A percentile compares a stretch with the other conserved stretches of the same genome.
These are phyloP conservation scores for Ernsta delagoae DNA, from an alignment of 2,888 invertebrate species.

Conservation along the genomic window DNA sequence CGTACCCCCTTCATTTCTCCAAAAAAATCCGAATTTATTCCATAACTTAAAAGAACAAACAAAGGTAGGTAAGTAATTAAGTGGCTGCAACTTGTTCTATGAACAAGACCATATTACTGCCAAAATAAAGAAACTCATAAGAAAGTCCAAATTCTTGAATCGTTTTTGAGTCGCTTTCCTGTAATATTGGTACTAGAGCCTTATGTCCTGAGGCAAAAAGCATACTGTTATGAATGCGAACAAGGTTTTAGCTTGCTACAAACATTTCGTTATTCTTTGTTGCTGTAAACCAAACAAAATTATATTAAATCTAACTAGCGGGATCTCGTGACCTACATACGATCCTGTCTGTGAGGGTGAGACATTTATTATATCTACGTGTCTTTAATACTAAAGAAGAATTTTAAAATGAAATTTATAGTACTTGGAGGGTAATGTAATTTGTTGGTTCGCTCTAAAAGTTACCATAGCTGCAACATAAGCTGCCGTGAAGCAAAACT, in stretches of 20 bases:
- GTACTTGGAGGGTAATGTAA: background rate
- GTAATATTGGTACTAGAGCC: background rate
- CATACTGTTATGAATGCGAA: conserved; percentile 63
- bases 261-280: conserved; percentile 43
- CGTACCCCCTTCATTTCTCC: too few relatives aligned
- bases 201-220: conserved; percentile 58
- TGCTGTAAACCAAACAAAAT: conserved; percentile 43
- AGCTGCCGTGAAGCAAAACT: background rate
- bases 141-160: too few relatives aligned
- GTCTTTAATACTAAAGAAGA: background rate
- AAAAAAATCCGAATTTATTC: too few relatives aligned
- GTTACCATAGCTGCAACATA: background rate
- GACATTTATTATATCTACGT: conserved; percentile 13
- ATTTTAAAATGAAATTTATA: background rate
- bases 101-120: too few relatives aligned
- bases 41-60: too few relatives aligned
- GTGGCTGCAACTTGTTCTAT: too few relatives aligned
- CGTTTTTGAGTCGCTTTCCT: background rate
- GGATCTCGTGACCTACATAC: conserved; percentile 29
- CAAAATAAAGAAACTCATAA: too few relatives aligned
- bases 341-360: conserved; percentile 12
- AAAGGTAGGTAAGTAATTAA: too few relatives aligned
- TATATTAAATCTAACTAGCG: conserved; percentile 44
- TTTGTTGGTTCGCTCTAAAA: too few relatives aligned
- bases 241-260: conserved; percentile 54